Conservation (phyloP, 2,888 invertebrate species). For the Agrotis clavis region DNA sequence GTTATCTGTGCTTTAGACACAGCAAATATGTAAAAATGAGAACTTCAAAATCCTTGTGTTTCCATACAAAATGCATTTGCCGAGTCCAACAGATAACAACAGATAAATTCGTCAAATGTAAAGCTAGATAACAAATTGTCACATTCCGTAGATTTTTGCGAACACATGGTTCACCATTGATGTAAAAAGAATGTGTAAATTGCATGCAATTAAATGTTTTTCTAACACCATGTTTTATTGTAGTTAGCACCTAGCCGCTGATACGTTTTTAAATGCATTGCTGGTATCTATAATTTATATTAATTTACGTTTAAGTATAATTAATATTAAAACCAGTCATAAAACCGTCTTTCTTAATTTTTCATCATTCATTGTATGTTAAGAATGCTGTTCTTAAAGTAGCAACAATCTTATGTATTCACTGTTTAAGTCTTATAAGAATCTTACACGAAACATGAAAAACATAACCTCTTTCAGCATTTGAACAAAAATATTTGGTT, state of each 20-base stretch:
- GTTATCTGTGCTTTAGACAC: background rate
- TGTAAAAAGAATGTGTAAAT: slow-evolving; percentile 46
- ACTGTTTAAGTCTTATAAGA: slow-evolving; percentile 1
- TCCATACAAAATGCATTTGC: slow-evolving; percentile 19
- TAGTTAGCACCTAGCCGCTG: slow-evolving; percentile 21
- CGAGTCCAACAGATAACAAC: slow-evolving; percentile 27
- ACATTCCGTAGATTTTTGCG: slow-evolving; percentile 54
- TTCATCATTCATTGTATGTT: background rate
- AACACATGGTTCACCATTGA: slow-evolving; percentile 47
- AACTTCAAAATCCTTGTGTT: slow-evolving; percentile 6
- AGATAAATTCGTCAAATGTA: slow-evolving; percentile 46
- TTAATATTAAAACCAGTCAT: no score
- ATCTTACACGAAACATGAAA: slow-evolving; percentile 11
- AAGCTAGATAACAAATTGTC: slow-evolving; percentile 51
- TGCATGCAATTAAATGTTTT: slow-evolving; percentile 45
- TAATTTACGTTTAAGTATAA: background rate
- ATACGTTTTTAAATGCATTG: slow-evolving; percentile 6
- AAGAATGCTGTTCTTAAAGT: background rate
- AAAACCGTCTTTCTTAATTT: background rate
- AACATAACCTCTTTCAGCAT: slow-evolving; percentile 4
- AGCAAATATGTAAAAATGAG: background rate
- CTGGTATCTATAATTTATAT: background rate
- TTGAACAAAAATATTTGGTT: slow-evolving; percentile 1
- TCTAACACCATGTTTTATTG: slow-evolving; percentile 35
- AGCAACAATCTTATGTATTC: background rate